These are phyloP conservation scores for Drosophila demipolita DNA, from an alignment of 2,888 invertebrate genomes.

Conservation along the genomic window DNA sequence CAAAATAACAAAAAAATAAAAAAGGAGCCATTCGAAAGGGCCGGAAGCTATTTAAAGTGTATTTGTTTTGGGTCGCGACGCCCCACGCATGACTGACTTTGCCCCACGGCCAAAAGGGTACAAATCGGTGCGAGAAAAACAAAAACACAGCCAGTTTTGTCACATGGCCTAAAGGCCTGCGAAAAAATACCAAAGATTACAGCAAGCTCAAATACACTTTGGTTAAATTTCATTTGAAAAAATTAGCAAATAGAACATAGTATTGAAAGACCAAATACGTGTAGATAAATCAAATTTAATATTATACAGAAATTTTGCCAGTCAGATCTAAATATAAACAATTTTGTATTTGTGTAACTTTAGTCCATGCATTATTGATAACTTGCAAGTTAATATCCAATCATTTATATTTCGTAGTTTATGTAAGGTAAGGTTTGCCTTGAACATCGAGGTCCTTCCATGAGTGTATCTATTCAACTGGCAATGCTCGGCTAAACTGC, in stretches of 20 bases:
- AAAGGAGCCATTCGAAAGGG: constrained; percentile 24
- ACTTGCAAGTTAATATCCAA: not conserved
- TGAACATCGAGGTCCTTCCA: not conserved
- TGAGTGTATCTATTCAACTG: constrained; percentile 28
- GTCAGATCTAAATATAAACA: not conserved
- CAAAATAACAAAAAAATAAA: constrained; percentile 24
- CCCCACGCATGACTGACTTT: constrained; percentile 71
- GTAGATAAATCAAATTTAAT: not conserved
- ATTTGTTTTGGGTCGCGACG: constrained; percentile 60
- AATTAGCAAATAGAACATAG: too few species aligned
- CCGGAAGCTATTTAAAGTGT: constrained; percentile 61
- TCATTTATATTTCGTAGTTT: not conserved
- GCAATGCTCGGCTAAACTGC: constrained; percentile 10
- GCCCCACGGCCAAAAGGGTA: constrained; percentile 25
- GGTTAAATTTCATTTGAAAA: not conserved
- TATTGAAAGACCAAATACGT: not conserved
- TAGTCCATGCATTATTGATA: not conserved
- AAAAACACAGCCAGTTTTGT: constrained; percentile 37
- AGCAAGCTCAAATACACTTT: constrained; percentile 15
- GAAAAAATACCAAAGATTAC: constrained; percentile 23
- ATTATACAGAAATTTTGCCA: not conserved
- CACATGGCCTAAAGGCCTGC: constrained; percentile 13
- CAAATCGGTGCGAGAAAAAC: constrained; percentile 14
- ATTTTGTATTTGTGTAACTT: not conserved
- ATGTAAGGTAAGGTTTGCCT: too few species aligned